Base-by-base conservation (phyloP, 1,140 invertebrate genomes). In the Drosophila cardini region DNA sequence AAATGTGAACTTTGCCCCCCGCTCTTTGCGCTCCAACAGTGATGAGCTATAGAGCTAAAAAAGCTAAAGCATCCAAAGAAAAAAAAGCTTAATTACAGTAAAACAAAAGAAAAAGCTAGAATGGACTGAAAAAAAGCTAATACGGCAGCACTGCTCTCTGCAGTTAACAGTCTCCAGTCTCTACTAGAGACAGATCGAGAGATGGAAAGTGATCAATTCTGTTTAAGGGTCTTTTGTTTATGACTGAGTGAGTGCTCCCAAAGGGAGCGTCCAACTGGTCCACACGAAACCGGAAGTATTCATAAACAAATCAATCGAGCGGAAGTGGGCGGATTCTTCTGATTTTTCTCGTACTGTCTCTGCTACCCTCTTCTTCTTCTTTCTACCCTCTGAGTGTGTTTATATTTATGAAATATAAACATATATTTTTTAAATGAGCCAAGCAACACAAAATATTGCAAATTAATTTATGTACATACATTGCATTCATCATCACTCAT, bases 301-400 rank as follows among this genome's bases (percentile, higher is more conserved):
- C 76, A 71, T 90, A 89, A 89, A 89, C 84, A 89, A 84, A 89
- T 84, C 84, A 89, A 89, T 89, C 78, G 67, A 79, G 80, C 83
- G 83, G 83, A 87, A 86, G 83, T 78, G 72, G 76, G 67, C 61
- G 72, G 76, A 69, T 77, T 26, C 21, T 26, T 26, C 21, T 26
- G 21, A 26, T 26, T 26, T 5, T 26, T 26, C 21, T 26, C 21
- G 21, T 26, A 70, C 57, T 53, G 58, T 36, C 18, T 38, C 18
- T 38, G 26, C 43, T 18, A 4, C 30, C n/a, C 11, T 32, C n/a
- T 10, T 2, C 48, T 26, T 18, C 16, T 21, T n/a, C 46, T 0
- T 2, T 13, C 18, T 2, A n/a, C n/a, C 32, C 26, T 16, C n/a
- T 6, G n/a, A 15, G 2, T 18, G 48, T 13, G 42, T 16, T 40